Conservation (phyloP, 1,140 invertebrate species). For the Berghia stephanieae region DNA sequence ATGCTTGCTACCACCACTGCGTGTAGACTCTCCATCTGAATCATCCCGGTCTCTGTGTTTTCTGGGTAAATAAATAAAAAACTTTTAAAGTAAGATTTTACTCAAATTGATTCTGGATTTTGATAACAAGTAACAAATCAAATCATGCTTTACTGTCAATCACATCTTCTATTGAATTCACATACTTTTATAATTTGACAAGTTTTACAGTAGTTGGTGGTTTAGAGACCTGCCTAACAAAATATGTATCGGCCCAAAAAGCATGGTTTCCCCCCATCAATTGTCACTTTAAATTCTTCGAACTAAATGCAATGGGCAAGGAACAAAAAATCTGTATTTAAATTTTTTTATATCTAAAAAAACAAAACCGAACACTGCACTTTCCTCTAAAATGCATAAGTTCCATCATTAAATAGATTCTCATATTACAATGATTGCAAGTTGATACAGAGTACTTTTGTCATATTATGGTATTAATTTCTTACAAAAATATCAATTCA, state of each 20-base stretch:
- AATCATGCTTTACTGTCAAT: background rate
- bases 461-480: no score
- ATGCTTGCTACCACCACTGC: constrained; percentile 12
- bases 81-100: background rate
- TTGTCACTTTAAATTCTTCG: no score
- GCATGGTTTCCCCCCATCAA: no score
- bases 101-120: background rate
- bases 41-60: constrained; percentile 24
- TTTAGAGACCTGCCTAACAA: background rate
- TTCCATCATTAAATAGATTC: no score
- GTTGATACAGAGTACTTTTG: no score
- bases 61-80: background rate
- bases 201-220: background rate
- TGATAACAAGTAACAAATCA: background rate
- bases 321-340: no score
- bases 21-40: constrained; percentile 19
- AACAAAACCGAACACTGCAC: no score
- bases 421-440: no score
- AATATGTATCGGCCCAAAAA: background rate
- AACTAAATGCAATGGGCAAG: no score
- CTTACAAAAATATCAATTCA: no score
- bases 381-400: no score
- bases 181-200: background rate
- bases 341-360: no score
- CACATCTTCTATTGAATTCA: background rate